Conservation (phyloP, 2,888 invertebrate species). For the Lasioglossum figueresi region DNA sequence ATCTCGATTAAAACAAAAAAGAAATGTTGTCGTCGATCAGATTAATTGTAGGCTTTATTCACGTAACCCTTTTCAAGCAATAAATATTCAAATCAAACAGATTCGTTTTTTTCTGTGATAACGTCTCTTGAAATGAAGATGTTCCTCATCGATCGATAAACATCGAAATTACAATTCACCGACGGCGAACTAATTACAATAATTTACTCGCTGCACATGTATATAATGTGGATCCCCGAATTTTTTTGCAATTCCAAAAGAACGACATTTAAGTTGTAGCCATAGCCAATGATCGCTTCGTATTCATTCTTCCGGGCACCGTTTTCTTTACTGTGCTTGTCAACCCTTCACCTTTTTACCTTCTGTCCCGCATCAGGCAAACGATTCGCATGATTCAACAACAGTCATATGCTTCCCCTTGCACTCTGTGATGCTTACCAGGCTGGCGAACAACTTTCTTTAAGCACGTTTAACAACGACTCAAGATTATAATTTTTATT, state of each 20-base stretch:
- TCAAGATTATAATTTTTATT: neutral
- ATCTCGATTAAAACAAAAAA: neutral
- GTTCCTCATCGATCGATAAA: slow-evolving; percentile 20
- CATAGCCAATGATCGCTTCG: neutral
- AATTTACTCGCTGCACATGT: slow-evolving; percentile 23
- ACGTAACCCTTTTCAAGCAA: slow-evolving; percentile 46
- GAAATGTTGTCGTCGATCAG: slow-evolving; percentile 12
- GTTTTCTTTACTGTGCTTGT: neutral
- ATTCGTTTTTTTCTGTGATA: slow-evolving; percentile 16
- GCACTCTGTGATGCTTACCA: neutral
- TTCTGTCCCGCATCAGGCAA: slow-evolving; percentile 1
- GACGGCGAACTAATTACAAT: slow-evolving; percentile 28
- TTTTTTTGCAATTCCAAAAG: neutral
- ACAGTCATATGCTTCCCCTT: neutral
- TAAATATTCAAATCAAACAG: slow-evolving; percentile 46
- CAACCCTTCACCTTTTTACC: slow-evolving; percentile 25
- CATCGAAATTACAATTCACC: slow-evolving; percentile 33
- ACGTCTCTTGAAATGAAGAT: slow-evolving; percentile 26
- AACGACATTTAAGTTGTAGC: slow-evolving; percentile 7
- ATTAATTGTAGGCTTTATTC: slow-evolving; percentile 56
- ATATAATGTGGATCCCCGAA: neutral
- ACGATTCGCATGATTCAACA: neutral
- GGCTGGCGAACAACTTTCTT: neutral
- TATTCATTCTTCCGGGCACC: neutral
- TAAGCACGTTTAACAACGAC: neutral